Evolutionary conservation across 2,113 vertebrate species (phyloP), one percentile per base, ranked within the genome.

Genomic region (Trematocara nigrifrons): DNA sequence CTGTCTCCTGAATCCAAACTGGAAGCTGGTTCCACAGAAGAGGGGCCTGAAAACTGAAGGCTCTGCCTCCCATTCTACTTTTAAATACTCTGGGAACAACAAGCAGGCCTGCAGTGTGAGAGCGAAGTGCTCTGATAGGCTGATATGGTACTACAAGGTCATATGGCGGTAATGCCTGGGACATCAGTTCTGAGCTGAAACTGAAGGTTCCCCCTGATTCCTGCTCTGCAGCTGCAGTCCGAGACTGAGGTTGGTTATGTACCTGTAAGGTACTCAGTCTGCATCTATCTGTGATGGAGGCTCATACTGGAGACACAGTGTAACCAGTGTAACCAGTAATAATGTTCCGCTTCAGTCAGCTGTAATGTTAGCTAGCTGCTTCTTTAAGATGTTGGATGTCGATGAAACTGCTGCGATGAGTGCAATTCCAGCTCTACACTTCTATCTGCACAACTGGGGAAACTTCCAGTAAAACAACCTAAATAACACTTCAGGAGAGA

Each of bases 331-430:
- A 47, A 71, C 29, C 22, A 10, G 22, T 16, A 29, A 47, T 1
- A 40, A 6, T 10, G 20, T 1, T 74, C 66, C 1, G 1, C 22
- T 49, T 74, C 22, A 47, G 40, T 29, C 22, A 29, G 22, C 69
- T 74, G 13, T 49, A 74, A 74, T 29, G 22, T 31, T 74, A 74
- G 5, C 66, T n/a, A n/a, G n/a, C n/a, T n/a, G n/a, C n/a, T n/a
- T n/a, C n/a, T n/a, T n/a, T n/a, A n/a, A n/a, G n/a, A n/a, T n/a
- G n/a, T n/a, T n/a, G n/a, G n/a, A n/a, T n/a, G n/a, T n/a, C n/a
- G n/a, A n/a, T n/a, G n/a, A n/a, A n/a, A n/a, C n/a, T n/a, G n/a
- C n/a, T n/a, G n/a, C n/a, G n/a, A n/a, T n/a, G n/a, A n/a, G n/a
- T n/a, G n/a, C n/a, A n/a, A n/a, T n/a, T n/a, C n/a, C n/a, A n/a